phyloP scores from a whole-genome alignment of 2,797 vertebrate genomes.

The Paratrypauchen microcephalus region DNA sequence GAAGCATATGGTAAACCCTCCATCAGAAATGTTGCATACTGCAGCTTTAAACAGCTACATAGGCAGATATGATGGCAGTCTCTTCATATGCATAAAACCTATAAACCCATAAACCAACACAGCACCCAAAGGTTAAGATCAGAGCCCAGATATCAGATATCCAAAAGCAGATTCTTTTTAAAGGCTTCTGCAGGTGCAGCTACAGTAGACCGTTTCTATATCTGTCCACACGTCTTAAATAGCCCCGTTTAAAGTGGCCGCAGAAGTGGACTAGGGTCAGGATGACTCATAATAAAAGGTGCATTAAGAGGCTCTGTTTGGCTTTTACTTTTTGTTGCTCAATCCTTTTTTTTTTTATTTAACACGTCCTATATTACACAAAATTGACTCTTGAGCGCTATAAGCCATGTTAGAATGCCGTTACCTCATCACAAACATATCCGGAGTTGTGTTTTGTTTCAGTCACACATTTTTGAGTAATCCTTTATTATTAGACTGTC shows the following conservation, averaged over 20 bases:
- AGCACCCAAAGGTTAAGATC: conserved; percentile 15
- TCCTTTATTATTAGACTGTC: too few species aligned
- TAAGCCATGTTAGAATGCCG: too few species aligned
- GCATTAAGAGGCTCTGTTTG: not conserved
- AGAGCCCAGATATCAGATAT: conserved; percentile 27
- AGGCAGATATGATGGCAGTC: conserved; percentile 50
- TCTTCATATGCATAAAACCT: conserved; percentile 3
- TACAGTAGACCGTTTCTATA: conserved; percentile 12
- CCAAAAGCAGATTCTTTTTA: conserved; percentile 2
- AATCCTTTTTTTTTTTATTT: too few species aligned
- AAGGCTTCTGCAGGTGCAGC: conserved; percentile 5
- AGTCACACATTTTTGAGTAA: too few species aligned
- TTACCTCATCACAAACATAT: too few species aligned
- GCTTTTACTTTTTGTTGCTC: too few species aligned
- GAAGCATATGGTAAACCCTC: too few species aligned
- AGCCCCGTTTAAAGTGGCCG: conserved; percentile 11
- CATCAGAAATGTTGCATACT: not conserved
- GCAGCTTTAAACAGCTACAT: not conserved
- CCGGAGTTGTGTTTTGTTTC: too few species aligned
- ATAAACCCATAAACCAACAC: conserved; percentile 18
- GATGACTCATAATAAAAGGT: not conserved
- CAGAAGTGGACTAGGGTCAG: conserved; percentile 6
- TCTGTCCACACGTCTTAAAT: conserved; percentile 17
- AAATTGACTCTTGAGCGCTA: too few species aligned
- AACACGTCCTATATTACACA: too few species aligned